Base-by-base conservation (phyloP, 35 echinoderm and acorn worm genomes). In the Holothuria glaberrima region DNA sequence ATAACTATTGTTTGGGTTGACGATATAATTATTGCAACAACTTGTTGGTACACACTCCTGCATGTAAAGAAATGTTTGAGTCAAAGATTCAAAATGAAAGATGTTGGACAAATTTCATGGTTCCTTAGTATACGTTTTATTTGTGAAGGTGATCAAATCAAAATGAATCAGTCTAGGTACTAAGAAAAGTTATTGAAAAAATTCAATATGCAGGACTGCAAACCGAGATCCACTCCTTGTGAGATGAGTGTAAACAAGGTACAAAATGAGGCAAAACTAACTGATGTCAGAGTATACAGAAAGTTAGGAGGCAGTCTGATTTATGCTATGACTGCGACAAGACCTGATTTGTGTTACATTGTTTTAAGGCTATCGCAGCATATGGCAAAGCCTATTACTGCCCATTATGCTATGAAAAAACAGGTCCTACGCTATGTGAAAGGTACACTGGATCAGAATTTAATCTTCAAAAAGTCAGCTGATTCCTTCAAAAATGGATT, bases 51-150 rank as follows among this genome's bases (percentile, higher is more conserved):
- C 64, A 68, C 64, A 28, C 64, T 68, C 13, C 5, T 68, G 64
- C 16, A 68, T 68, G 64, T 68, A n/a, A 68, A 25, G 30, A 68
- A 68, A 68, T 68, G 64, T 68, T 68, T 28, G 64, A 68, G 30
- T 68, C 21, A 71, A 44, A 71, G 73, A 71, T 68, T 57, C 29
- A 54, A 5, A 71, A 34, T 70, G 79, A 91, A 33, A 33, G 46
- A 18, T 58, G 27, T 83, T 89, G 48, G 59, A 59, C 0, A 20
- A 68, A 21, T 91, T 71, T 86, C 90, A 20, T 60, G 56, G 32
- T 86, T 87, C 32, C 31, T 87, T 17, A 82, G 81, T 86, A 92
- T 87, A 12, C 46, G 76, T 87, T 92, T 92, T 38, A 83, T 59
- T 59, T 60, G 80, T 83, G 80, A 83, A 19, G 80, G 26, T 54